Evolutionary conservation across 2,797 vertebrate species (phyloP).

Genomic region (Glyptemys insculpta): DNA sequence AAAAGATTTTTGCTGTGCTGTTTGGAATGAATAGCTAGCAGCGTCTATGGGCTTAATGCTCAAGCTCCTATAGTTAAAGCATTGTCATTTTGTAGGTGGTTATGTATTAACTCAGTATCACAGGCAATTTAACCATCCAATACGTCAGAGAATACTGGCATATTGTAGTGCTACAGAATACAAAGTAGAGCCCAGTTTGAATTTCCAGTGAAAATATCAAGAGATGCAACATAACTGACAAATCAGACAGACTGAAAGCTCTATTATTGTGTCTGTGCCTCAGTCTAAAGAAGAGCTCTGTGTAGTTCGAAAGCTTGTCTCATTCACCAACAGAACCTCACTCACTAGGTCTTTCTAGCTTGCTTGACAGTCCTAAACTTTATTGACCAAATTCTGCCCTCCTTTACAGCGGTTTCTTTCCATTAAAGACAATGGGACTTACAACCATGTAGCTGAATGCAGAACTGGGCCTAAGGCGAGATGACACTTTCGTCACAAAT

Average conservation of each 20-base stretch:
- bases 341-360: not conserved
- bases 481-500: not conserved
- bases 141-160: rapidly evolving
- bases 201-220: not conserved
- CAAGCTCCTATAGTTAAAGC: not conserved
- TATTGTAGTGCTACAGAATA: rapidly evolving
- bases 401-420: not conserved
- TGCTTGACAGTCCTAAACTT: rapidly evolving
- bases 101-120: not conserved
- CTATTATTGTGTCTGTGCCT: rapidly evolving
- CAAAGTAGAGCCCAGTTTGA: not conserved
- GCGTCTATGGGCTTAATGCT: not conserved
- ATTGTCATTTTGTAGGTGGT: not conserved
- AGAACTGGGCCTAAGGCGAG: not conserved
- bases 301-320: not conserved
- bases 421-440: conserved; percentile 57
- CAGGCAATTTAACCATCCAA: not conserved
- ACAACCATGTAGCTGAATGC: not conserved
- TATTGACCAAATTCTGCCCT: rapidly evolving
- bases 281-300: too few relatives aligned
- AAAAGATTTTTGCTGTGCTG: conserved; percentile 42
- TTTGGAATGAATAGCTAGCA: not conserved
- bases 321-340: not conserved
- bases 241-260: not conserved
- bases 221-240: not conserved